phyloP scores from a whole-genome alignment of 1,140 invertebrate species.

The Drosophila mayri region DNA sequence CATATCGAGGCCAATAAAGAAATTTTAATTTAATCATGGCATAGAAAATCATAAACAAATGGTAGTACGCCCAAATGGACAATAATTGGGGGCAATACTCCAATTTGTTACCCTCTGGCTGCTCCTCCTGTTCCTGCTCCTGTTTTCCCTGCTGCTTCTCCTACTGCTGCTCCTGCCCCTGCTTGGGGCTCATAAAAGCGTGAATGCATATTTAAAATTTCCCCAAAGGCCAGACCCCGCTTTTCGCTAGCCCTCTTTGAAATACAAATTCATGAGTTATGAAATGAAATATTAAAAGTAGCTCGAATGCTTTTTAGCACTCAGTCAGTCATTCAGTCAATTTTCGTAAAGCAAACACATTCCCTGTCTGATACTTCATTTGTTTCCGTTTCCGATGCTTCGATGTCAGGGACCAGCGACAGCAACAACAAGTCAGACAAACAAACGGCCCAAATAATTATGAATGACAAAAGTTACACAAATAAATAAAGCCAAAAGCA shows the following conservation, averaged over 20 bases:
- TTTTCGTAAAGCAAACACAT: conserved; percentile 55
- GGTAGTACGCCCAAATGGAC: conserved; percentile 49
- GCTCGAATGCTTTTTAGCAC: conserved; percentile 47
- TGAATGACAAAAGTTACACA: conserved; percentile 81
- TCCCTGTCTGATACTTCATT: conserved; percentile 74
- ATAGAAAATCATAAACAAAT: conserved; percentile 61
- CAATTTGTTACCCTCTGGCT: background rate
- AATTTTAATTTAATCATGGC: conserved; percentile 78
- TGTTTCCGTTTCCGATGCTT: conserved; percentile 77
- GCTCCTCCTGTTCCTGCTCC: background rate
- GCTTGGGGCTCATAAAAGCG: conserved; percentile 45
- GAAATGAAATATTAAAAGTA: conserved; percentile 78
- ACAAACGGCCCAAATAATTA: conserved; percentile 79
- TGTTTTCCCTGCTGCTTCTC: background rate
- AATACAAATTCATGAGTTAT: conserved; percentile 79
- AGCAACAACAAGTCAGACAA: conserved; percentile 29
- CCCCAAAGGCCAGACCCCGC: conserved; percentile 11
- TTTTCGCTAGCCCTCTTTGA: conserved; percentile 27
- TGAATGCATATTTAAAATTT: conserved; percentile 72
- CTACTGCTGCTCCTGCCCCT: background rate
- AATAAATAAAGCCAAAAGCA: conserved; percentile 59
- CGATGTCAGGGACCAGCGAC: conserved; percentile 46
- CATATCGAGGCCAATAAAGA: conserved; percentile 66
- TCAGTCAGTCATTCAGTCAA: conserved; percentile 58
- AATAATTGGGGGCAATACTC: conserved; percentile 41